Evolutionary conservation across 2,888 invertebrate species (phyloP), one percentile per base, ranked within the genome.

Genomic region (Drosophila kanekoi): DNA sequence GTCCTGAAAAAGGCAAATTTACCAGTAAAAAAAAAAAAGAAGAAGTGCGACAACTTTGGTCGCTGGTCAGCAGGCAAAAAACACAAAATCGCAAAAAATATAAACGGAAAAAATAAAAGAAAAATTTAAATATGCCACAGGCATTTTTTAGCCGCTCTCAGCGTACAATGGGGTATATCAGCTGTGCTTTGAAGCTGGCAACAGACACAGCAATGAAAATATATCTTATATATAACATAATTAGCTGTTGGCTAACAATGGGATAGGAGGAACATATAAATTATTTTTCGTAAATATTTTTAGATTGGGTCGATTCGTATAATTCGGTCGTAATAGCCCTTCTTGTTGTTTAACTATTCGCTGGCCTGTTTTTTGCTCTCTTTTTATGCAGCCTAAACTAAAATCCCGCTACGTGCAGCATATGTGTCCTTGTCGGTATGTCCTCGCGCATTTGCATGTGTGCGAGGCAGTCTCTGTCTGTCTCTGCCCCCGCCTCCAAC

Each of bases 1-100:
- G 75, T 63, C 56, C 68, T 58, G 68, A 45, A 66, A 59, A 57
- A 76, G 76, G 88, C 79, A 83, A 85, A 87, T 87, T 85, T 79
- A 44, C 62, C 70, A 69, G 70, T 56, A 51, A 44, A 73, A 73
- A 78, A 45, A 78, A 45, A 14, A 82, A 79, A 69, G 68, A 79
- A 69, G 68, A 64, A 70, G 67, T 78, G 70, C 78, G 81, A 76
- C 74, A 79, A 78, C 72, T 70, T 70, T 76, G 68, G 60, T 32
- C 37, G 69, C 71, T 69, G 81, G 84, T 76, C 86, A 82, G 64
- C 77, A 38, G 43, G 52, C 48, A 45, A 62, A 60, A 63, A 60
- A 48, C 48, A 60, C 38, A 66, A 53, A 49, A 44, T 35, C 38
- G 49, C 28, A 41, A 38, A 58, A 58, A 49, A 60, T 56, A 57